Conservation (phyloP, 2,888 invertebrate species). For the Capitulum mitella region DNA sequence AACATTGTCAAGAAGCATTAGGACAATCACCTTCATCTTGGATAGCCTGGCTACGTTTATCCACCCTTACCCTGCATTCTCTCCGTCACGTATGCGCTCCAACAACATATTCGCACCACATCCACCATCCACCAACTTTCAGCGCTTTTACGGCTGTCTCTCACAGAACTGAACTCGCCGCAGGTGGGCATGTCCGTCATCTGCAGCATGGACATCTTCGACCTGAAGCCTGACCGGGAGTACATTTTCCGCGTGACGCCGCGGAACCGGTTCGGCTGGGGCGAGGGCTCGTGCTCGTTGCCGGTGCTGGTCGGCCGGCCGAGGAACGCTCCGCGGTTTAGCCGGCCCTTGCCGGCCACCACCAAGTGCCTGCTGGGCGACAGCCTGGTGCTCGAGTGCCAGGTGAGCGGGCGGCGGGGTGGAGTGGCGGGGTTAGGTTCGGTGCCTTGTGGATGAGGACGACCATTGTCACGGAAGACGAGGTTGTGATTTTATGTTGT, state of each 20-base stretch:
- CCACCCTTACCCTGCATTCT: too few species aligned
- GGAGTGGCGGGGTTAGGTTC: neutral
- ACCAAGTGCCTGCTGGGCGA: conserved; percentile 61
- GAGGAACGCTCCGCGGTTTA: conserved; percentile 67
- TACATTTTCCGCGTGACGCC: conserved; percentile 84
- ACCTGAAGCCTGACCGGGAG: conserved; percentile 65
- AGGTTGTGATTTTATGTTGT: too few species aligned
- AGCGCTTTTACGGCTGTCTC: too few species aligned
- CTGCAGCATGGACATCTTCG: conserved; percentile 73
- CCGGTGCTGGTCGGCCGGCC: conserved; percentile 59
- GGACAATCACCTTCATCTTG: too few species aligned
- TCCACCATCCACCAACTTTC: too few species aligned
- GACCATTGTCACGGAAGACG: too few species aligned
- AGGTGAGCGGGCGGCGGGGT: conserved; percentile 55
- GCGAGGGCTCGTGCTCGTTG: conserved; percentile 62
- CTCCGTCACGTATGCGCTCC: too few species aligned
- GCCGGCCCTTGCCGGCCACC: conserved; percentile 65
- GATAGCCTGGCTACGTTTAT: too few species aligned
- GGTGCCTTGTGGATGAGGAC: too few species aligned
- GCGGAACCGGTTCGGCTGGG: conserved; percentile 83
- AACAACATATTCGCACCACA: too few species aligned
- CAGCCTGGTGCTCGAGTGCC: conserved; percentile 61
- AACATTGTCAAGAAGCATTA: too few species aligned
- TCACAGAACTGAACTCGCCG: conserved; percentile 2
- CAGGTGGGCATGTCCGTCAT: conserved; percentile 67